A percentile compares a stretch with the other conserved stretches of the same genome.
Evolutionary conservation across 2,797 vertebrate genomes (phyloP).

Genomic region (Falco concolor): DNA sequence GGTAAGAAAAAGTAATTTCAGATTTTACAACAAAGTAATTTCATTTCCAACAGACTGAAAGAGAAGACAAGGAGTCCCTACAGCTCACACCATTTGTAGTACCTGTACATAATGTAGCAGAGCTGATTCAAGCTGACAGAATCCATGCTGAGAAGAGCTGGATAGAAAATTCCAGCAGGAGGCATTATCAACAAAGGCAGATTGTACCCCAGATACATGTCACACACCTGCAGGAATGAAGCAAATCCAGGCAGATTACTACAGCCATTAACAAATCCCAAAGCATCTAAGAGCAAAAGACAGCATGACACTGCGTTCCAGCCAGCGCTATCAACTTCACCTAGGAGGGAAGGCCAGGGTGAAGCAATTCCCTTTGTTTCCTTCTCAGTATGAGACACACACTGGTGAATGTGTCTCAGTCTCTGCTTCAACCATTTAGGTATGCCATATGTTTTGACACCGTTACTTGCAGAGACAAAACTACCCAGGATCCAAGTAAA

Average conservation of each 20-base stretch:
- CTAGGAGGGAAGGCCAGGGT: neutral
- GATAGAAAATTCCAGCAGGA: slow-evolving; percentile 88
- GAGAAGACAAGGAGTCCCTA: neutral
- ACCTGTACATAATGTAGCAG: slow-evolving; percentile 93
- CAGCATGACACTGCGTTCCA: neutral
- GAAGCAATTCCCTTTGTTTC: neutral
- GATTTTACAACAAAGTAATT: neutral
- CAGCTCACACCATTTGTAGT: neutral
- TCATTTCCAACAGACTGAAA: neutral
- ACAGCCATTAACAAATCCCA: neutral
- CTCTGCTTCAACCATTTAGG: neutral
- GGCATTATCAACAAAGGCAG: slow-evolving; percentile 87
- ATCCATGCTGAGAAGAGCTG: slow-evolving; percentile 83
- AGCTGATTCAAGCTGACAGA: slow-evolving; percentile 84
- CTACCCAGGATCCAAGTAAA: neutral
- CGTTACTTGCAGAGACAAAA: neutral
- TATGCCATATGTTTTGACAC: neutral
- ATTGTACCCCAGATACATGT: slow-evolving; percentile 84
- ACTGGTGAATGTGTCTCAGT: neutral
- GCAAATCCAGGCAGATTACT: neutral
- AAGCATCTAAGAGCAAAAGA: neutral
- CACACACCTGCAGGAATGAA: slow-evolving; percentile 82
- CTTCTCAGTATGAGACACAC: neutral
- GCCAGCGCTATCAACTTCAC: neutral
- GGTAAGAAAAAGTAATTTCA: neutral